Evolutionary conservation across 2,888 invertebrate species (phyloP).

Genomic region (Schizotus pectinicornis): DNA sequence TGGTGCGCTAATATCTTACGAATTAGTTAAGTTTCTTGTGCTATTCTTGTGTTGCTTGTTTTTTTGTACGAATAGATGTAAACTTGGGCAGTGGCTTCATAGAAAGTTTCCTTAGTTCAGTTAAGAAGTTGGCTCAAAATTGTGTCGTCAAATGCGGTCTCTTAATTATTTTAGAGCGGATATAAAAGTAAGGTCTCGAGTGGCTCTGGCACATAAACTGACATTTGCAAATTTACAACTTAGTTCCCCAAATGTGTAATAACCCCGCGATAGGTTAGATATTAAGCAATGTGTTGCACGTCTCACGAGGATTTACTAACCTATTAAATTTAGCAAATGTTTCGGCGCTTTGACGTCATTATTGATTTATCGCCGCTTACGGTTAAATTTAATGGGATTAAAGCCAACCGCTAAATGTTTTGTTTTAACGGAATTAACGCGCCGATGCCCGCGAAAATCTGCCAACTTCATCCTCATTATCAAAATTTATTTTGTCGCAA

Average conservation of each 20-base stretch:
- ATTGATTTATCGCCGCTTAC: constrained; percentile 26
- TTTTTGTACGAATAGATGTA: no score
- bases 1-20: no score
- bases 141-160: no score
- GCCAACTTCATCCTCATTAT: neutral
- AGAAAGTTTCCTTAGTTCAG: no score
- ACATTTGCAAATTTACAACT: constrained; percentile 9
- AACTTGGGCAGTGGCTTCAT: no score
- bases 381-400: constrained; percentile 27
- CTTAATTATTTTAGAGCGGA: no score
- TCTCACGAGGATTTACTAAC: constrained; percentile 30
- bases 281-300: constrained; percentile 26
- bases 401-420: constrained; percentile 21
- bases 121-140: no score
- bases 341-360: constrained; percentile 23
- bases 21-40: no score
- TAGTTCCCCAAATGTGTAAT: constrained; percentile 16
- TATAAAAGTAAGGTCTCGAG: no score
- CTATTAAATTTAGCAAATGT: constrained; percentile 30
- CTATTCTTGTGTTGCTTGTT: no score
- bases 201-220: neutral
- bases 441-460: neutral
- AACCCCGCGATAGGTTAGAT: constrained; percentile 17
- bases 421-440: constrained; percentile 6
- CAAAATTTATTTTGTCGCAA: neutral